phyloP scores from a whole-genome alignment of 2,113 vertebrate species.

The Apodemus sylvaticus region DNA sequence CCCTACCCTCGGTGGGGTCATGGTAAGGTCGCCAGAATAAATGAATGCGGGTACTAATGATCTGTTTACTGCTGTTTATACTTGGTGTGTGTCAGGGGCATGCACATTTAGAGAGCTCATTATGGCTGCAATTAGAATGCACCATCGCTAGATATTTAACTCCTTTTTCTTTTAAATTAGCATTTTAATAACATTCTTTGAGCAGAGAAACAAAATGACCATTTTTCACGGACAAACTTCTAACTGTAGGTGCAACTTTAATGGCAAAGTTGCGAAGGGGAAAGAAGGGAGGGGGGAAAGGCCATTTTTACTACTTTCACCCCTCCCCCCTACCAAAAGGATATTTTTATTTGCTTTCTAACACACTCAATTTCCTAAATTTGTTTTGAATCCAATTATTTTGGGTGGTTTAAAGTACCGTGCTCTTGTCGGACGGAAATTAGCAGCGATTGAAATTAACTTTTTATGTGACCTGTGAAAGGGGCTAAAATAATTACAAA shows the following conservation, averaged over 20 bases:
- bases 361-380: conserved; percentile 84
- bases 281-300: conserved; percentile 60
- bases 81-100: conserved; percentile 90
- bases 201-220: conserved; percentile 89
- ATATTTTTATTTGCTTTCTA: conserved; percentile 86
- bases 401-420: conserved; percentile 80
- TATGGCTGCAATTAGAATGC: conserved; percentile 91
- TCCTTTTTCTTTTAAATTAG: conserved; percentile 92
- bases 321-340: conserved; percentile 56
- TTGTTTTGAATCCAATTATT: conserved; percentile 86
- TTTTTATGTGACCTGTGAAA: conserved; percentile 82
- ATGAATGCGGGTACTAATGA: conserved; percentile 90
- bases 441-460: conserved; percentile 82
- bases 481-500: conserved; percentile 76
- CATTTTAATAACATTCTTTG: conserved; percentile 91
- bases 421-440: conserved; percentile 80
- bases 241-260: conserved; percentile 88
- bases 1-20: conserved; percentile 89
- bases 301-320: conserved; percentile 73
- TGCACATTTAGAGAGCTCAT: conserved; percentile 90
- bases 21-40: conserved; percentile 88
- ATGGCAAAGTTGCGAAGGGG: conserved; percentile 84
- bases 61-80: conserved; percentile 90
- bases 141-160: conserved; percentile 90
- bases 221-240: conserved; percentile 91